Evolutionary conservation across 2,888 invertebrate species (phyloP).

Genomic region (Hedychridium roseum): DNA sequence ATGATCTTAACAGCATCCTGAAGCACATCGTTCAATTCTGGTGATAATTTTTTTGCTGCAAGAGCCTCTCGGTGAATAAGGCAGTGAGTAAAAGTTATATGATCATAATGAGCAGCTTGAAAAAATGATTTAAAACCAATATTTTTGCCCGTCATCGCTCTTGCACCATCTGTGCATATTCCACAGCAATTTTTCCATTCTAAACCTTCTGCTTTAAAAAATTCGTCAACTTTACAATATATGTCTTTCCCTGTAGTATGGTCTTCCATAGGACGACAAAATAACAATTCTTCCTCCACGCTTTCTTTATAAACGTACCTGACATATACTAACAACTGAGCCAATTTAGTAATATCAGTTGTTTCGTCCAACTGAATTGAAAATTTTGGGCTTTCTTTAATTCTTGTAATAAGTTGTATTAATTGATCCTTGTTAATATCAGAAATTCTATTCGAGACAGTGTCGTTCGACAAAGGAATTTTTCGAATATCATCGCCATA

Average conservation of each 20-base stretch:
- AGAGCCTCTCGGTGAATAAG: slow-evolving; percentile 39
- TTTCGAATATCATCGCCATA: slow-evolving; percentile 23
- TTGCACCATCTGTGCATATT: slow-evolving; percentile 23
- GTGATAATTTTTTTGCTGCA: slow-evolving; percentile 37
- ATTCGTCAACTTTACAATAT: slow-evolving; percentile 24
- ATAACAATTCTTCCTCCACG: slow-evolving; percentile 23
- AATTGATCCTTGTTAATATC: slow-evolving; percentile 24
- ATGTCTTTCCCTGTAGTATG: slow-evolving; percentile 25
- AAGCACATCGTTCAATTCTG: slow-evolving; percentile 38
- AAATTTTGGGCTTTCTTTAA: slow-evolving; percentile 23
- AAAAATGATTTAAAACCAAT: slow-evolving; percentile 18
- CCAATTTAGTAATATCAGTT: slow-evolving; percentile 20
- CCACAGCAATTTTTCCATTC: slow-evolving; percentile 22
- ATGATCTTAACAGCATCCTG: slow-evolving; percentile 35
- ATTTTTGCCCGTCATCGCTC: slow-evolving; percentile 12
- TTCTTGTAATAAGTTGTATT: slow-evolving; percentile 21
- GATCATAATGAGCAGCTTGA: slow-evolving; percentile 7
- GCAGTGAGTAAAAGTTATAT: slow-evolving; percentile 32
- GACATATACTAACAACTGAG: slow-evolving; percentile 17
- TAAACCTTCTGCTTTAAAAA: slow-evolving; percentile 19
- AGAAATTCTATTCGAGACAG: slow-evolving; percentile 25
- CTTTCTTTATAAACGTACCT: slow-evolving; percentile 17
- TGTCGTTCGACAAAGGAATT: slow-evolving; percentile 32
- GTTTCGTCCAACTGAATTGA: slow-evolving; percentile 27
- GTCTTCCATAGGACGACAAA: slow-evolving; percentile 20